These are phyloP conservation scores for Petaurus breviceps DNA, from an alignment of 2,113 vertebrate genomes.

Conservation along the genomic window DNA sequence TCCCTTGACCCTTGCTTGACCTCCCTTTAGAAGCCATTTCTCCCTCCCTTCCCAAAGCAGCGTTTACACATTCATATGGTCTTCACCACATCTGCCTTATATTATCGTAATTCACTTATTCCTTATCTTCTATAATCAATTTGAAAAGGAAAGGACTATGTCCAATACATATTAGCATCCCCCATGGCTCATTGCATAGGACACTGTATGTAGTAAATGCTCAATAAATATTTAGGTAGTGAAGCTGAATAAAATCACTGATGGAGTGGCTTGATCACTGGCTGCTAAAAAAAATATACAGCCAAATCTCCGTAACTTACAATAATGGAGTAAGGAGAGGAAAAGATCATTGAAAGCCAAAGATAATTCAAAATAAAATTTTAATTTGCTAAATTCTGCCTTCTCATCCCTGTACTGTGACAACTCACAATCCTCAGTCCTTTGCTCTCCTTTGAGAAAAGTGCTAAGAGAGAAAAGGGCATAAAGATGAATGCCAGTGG, in stretches of 20 bases:
- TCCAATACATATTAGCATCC: background rate
- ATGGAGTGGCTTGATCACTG: constrained; percentile 15
- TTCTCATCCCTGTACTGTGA: constrained; percentile 5
- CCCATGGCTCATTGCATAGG: background rate
- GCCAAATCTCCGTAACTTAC: constrained; percentile 21
- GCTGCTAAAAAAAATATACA: constrained; percentile 3
- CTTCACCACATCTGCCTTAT: background rate
- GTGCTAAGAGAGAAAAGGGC: background rate
- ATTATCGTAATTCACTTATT: background rate
- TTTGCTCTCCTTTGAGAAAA: background rate
- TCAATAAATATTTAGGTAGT: constrained; percentile 6
- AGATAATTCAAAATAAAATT: constrained; percentile 20
- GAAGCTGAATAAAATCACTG: constrained; percentile 15
- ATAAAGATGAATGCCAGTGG: background rate
- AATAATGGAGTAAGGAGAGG: constrained; percentile 20
- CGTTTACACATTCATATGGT: background rate
- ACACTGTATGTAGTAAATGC: constrained; percentile 1
- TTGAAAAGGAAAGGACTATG: background rate
- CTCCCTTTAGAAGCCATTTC: background rate
- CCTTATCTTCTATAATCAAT: background rate
- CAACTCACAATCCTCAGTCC: background rate
- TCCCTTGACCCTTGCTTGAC: background rate
- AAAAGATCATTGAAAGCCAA: constrained; percentile 21
- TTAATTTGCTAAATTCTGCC: background rate
- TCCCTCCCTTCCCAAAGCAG: background rate